These are phyloP conservation scores for Lytechinus variegatus DNA, from an alignment of 35 echinoderm and acorn worm species.

Conservation along the genomic window DNA sequence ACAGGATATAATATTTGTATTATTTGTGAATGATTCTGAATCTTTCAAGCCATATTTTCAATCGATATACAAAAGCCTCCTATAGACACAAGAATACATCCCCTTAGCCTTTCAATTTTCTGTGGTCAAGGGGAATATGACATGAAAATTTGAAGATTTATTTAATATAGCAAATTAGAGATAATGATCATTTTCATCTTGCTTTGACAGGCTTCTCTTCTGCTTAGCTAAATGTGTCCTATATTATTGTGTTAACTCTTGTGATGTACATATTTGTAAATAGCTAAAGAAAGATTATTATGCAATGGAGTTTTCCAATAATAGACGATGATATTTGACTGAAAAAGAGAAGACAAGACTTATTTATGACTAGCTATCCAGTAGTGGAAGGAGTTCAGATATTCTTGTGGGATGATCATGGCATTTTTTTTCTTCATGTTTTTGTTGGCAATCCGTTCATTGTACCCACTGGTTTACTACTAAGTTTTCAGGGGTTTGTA, in stretches of 20 bases:
- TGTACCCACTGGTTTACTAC: not conserved
- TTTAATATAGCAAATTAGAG: not conserved
- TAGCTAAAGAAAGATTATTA: conserved; percentile 24
- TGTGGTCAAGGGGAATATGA: not conserved
- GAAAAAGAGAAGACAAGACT: conserved; percentile 1
- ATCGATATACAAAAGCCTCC: too few species aligned
- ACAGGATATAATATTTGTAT: not conserved
- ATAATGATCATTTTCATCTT: not conserved
- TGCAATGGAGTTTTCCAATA: conserved; percentile 28
- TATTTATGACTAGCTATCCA: conserved; percentile 12
- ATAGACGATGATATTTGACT: conserved; percentile 9
- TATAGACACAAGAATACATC: too few species aligned
- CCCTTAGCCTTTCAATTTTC: not conserved
- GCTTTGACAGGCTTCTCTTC: not conserved
- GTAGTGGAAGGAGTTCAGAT: not conserved
- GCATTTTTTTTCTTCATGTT: not conserved
- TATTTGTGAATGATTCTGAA: not conserved
- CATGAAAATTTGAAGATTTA: not conserved
- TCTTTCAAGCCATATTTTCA: not conserved
- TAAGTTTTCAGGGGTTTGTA: not conserved
- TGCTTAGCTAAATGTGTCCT: not conserved
- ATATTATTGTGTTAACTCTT: not conserved
- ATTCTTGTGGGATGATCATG: conserved; percentile 22
- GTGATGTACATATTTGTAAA: conserved; percentile 16
- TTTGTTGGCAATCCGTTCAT: not conserved